Percentiles rank a stretch among this genome's conserved stretches.
Conservation (phyloP, 2,888 invertebrate species). For the Drosophila testacea region DNA sequence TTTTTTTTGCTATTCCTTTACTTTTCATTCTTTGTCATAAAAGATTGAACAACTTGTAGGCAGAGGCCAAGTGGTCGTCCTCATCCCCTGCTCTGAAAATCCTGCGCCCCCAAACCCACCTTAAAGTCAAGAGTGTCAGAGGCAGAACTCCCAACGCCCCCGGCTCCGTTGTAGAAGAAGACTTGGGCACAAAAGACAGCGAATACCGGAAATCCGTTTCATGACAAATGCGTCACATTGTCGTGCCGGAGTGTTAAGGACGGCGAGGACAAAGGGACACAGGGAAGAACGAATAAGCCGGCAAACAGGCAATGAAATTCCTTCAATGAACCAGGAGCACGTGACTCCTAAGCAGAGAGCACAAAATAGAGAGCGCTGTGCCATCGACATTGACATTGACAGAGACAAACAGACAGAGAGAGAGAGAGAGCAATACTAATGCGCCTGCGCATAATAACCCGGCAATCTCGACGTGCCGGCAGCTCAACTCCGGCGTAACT, state of each 20-base stretch:
- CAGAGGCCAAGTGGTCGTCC: conserved; percentile 38
- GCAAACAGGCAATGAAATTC: conserved; percentile 74
- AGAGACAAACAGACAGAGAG: conserved; percentile 13
- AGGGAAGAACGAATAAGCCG: conserved; percentile 56
- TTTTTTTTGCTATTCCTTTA: conserved; percentile 22
- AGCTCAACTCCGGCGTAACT: conserved; percentile 58
- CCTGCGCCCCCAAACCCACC: conserved; percentile 4
- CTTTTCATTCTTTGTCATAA: conserved; percentile 59
- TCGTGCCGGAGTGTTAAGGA: conserved; percentile 66
- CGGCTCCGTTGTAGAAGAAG: conserved; percentile 4
- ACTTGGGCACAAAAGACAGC: conserved; percentile 57
- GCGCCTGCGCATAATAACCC: conserved; percentile 44
- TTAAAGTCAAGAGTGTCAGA: conserved; percentile 68
- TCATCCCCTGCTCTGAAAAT: background rate
- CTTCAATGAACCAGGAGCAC: conserved; percentile 74
- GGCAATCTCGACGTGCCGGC: conserved; percentile 57
- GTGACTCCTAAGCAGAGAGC: conserved; percentile 57
- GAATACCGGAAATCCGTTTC: conserved; percentile 82
- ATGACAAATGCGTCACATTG: conserved; percentile 78
- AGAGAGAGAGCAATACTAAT: background rate
- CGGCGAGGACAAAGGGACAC: background rate
- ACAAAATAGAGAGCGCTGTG: conserved; percentile 35
- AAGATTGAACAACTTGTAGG: conserved; percentile 72
- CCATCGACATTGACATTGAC: conserved; percentile 68
- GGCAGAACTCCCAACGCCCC: conserved; percentile 19